Evolutionary conservation across 1,140 invertebrate species (phyloP), one percentile per base, ranked within the genome.

Genomic region (Brachionus koreanus): DNA sequence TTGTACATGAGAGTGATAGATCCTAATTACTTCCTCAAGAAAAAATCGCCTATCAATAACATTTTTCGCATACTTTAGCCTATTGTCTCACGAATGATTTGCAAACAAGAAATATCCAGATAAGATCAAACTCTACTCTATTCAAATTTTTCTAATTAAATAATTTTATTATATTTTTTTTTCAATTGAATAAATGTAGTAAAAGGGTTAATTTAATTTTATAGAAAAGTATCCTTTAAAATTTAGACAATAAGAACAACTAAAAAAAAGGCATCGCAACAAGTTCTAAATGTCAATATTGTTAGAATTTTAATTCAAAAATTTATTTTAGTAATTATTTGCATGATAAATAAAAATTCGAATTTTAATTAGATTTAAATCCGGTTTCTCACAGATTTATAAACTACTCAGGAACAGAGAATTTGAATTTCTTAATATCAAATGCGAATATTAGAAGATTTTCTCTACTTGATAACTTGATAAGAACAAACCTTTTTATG

Each of bases 11-110:
- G 65, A 37, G n/a, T 33, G 13, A 39, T 39, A 12, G 39, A 39
- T 69, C n/a, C 16, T 69, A 69, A 69, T 69, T 69, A 69, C 65
- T 69, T 69, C 65, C 65, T 12, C 13, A 69, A 39, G 35, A 39
- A 69, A 9, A 69, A 19, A 69, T 19, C 16, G 16, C 42, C 13
- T 19, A 10, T 37, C 65, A 37, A 69, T 39, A 16, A 69, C 65
- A 69, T 69, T 69, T 69, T 69, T 69, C 16, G 7, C 65, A 69
- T 69, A 39, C 35, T 69, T 69, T 69, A 7, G 29, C 35, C 37
- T 39, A 65, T 65, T 65, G 63, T 65, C 33, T 65, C 33, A 35
- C 12, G 49, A 57, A 57, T 57, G 49, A 57, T 57, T 57, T 57
- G 13, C 63, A 65, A 65, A 65, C 63, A 65, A 65, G 16, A 57